phyloP scores from a whole-genome alignment of 2,797 vertebrate genomes.

The Iguana delicatissima region DNA sequence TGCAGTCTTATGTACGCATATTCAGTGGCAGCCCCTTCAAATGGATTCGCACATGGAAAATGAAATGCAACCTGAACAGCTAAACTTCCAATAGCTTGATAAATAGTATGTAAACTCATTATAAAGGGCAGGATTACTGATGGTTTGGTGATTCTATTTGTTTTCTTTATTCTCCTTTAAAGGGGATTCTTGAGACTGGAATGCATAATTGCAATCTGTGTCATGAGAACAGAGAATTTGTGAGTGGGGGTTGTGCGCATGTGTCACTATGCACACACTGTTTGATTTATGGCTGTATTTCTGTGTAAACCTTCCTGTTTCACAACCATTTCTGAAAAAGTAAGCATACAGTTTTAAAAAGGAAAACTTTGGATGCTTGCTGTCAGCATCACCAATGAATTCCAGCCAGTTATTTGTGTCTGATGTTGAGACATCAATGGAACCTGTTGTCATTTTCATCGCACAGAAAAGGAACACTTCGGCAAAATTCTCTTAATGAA shows the following conservation, averaged over 20 bases:
- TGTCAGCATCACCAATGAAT: not conserved
- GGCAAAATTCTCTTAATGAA: constrained; percentile 6
- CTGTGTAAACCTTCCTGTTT: not conserved
- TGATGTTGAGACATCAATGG: constrained; percentile 14
- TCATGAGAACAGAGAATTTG: not conserved
- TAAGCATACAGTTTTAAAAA: constrained; percentile 33
- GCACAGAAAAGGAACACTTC: constrained; percentile 26
- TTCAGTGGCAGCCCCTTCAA: not conserved
- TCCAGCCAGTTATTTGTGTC: constrained; percentile 19
- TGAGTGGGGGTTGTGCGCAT: not conserved
- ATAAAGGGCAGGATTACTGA: not conserved
- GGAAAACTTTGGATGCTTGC: constrained; percentile 51
- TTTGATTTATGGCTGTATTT: not conserved
- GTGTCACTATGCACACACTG: not conserved
- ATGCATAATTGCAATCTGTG: not conserved
- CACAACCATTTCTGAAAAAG: not conserved
- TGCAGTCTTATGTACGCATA: not conserved
- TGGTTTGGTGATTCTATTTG: not conserved
- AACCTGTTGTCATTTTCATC: constrained; percentile 34
- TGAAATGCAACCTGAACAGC: not conserved
- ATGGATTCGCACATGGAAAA: not conserved
- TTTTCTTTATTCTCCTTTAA: not conserved
- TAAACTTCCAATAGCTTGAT: not conserved
- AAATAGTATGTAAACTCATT: not conserved
- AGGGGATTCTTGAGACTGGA: not conserved